A percentile compares a stretch with the other conserved stretches of the same genome.
Conservation (phyloP, 1,140 invertebrate genomes). For the Apis dorsata region DNA sequence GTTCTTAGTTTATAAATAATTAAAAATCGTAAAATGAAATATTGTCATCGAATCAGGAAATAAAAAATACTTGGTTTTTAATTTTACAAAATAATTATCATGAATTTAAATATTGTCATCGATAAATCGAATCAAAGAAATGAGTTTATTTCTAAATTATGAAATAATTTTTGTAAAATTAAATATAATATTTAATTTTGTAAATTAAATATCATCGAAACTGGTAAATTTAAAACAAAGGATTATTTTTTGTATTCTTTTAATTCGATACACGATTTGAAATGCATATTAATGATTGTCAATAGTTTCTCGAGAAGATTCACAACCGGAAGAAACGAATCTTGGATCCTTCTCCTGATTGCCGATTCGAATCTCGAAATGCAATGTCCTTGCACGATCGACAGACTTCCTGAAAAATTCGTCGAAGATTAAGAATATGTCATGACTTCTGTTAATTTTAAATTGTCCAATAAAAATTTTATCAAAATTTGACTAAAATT, state of each 20-base stretch:
- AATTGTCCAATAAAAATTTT: too few relatives aligned
- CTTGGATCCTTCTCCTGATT: not conserved
- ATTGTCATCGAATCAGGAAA: too few relatives aligned
- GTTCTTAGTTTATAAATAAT: too few relatives aligned
- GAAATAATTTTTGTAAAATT: not conserved
- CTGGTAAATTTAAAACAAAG: not conserved
- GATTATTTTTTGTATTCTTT: conserved; percentile 16
- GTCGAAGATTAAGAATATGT: not conserved
- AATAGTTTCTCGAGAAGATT: conserved; percentile 1
- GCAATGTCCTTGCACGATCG: not conserved
- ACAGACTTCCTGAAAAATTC: conserved; percentile 12
- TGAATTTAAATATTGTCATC: too few relatives aligned
- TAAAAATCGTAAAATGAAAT: too few relatives aligned
- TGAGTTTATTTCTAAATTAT: too few relatives aligned
- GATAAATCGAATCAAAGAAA: not conserved
- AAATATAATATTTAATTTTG: not conserved
- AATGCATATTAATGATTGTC: conserved; percentile 17
- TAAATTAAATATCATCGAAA: not conserved
- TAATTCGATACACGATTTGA: not conserved
- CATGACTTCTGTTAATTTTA: too few relatives aligned
- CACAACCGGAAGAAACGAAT: conserved; percentile 5
- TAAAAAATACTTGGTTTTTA: too few relatives aligned
- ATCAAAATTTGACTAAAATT: too few relatives aligned
- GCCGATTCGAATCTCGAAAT: conserved; percentile 25
- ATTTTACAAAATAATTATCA: too few relatives aligned